phyloP scores from a whole-genome alignment of 2,888 invertebrate species.

The Lordiphosa andalusiaca region DNA sequence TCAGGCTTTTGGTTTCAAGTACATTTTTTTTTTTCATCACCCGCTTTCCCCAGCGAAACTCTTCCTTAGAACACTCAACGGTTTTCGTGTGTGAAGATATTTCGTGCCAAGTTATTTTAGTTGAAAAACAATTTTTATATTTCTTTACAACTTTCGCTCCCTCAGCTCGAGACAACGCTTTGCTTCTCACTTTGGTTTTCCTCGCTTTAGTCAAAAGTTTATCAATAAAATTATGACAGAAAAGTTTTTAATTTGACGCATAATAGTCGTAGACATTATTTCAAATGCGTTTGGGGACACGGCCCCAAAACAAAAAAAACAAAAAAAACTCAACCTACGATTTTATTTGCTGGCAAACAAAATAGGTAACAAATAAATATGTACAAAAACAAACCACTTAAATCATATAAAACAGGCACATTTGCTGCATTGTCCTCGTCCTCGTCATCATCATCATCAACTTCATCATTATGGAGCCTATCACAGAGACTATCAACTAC shows the following conservation, averaged over 20 bases:
- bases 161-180: slow-evolving; percentile 1
- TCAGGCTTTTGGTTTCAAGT: too few relatives aligned
- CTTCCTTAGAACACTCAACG: too few relatives aligned
- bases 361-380: slow-evolving; percentile 21
- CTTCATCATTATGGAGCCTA: slow-evolving; percentile 22
- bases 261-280: slow-evolving; percentile 47
- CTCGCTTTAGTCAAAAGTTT: slow-evolving; percentile 60
- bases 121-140: slow-evolving; percentile 11
- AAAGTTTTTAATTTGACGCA: slow-evolving; percentile 75
- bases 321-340: slow-evolving; percentile 4
- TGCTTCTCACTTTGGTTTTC: slow-evolving; percentile 17
- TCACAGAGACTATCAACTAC: slow-evolving; percentile 47
- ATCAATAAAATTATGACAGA: slow-evolving; percentile 73
- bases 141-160: slow-evolving; percentile 6
- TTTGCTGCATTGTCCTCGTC: slow-evolving; percentile 10
- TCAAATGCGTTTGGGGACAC: slow-evolving; percentile 40
- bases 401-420: slow-evolving; percentile 9
- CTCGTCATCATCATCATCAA: neutral
- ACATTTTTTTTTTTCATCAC: too few relatives aligned
- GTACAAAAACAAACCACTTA: slow-evolving; percentile 14
- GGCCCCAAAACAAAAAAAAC: too few relatives aligned
- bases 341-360: slow-evolving; percentile 20
- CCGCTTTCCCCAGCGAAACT: too few relatives aligned
- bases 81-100: neutral
- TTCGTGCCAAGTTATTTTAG: neutral